Percentiles rank a stretch among this genome's conserved stretches.
Evolutionary conservation across 2,888 invertebrate species (phyloP).

Genomic region (Tipula lateralis): DNA sequence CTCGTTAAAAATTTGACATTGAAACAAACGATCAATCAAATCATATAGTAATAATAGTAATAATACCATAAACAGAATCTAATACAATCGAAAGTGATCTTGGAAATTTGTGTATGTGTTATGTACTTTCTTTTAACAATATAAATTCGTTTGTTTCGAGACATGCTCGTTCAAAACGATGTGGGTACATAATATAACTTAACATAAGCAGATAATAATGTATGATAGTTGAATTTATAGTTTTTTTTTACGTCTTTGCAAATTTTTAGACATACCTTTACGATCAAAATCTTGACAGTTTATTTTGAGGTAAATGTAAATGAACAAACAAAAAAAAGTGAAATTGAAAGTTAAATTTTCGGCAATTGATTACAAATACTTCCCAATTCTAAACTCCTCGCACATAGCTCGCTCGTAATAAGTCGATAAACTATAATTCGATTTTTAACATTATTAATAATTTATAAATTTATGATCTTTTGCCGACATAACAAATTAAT

Average conservation of each 20-base stretch:
- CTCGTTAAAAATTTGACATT: background rate
- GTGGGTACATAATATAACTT: background rate
- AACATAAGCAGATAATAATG: background rate
- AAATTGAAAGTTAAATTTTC: conserved; percentile 11
- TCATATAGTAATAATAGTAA: no score
- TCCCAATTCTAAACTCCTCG: background rate
- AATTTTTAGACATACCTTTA: conserved; percentile 12
- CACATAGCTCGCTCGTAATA: background rate
- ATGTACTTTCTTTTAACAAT: background rate
- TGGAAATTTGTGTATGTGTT: background rate
- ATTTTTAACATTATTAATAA: background rate
- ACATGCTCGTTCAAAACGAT: background rate
- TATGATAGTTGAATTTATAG: background rate
- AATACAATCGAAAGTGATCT: background rate
- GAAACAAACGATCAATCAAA: conserved; percentile 1
- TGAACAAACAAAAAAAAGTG: background rate
- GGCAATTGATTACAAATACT: background rate
- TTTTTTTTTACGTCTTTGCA: background rate
- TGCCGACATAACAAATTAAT: background rate
- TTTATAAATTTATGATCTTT: background rate
- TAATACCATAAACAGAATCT: background rate
- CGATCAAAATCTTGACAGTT: background rate
- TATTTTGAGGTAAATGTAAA: background rate
- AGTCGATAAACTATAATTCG: background rate
- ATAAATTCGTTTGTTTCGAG: background rate